Percentiles rank a stretch among this genome's conserved stretches.
phyloP scores from a whole-genome alignment of 2,888 invertebrate genomes.

The Imbricaverruca yamaguchii region DNA sequence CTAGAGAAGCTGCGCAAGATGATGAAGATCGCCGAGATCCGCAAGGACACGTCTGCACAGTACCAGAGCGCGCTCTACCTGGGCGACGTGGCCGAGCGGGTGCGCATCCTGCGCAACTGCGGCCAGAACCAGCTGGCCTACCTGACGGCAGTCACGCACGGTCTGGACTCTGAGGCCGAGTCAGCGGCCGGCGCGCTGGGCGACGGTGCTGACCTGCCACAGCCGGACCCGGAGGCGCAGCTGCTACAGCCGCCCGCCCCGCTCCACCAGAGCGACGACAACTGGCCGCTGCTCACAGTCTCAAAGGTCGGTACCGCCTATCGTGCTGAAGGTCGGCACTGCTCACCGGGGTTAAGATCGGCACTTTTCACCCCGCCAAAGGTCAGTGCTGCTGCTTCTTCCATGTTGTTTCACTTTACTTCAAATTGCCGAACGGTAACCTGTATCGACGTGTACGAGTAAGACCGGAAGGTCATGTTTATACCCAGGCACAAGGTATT shows the following conservation, averaged over 20 bases:
- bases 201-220: conserved; percentile 56
- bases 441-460: no score
- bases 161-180: conserved; percentile 66
- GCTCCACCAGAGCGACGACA: conserved; percentile 79
- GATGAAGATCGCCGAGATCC: conserved; percentile 98
- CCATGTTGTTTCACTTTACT: conserved; percentile 27
- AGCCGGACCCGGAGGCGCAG: conserved; percentile 63
- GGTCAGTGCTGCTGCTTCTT: conserved; percentile 35
- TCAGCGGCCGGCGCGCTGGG: conserved; percentile 59
- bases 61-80: conserved; percentile 89
- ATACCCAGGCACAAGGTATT: no score
- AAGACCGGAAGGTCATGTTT: no score
- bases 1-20: conserved; percentile 94
- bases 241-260: conserved; percentile 83
- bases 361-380: conserved; percentile 24
- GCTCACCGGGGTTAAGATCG: conserved; percentile 34
- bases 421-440: no score
- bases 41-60: conserved; percentile 93
- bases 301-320: conserved; percentile 56
- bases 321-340: conserved; percentile 26
- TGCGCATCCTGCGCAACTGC: conserved; percentile 62
- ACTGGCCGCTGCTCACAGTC: conserved; percentile 94
- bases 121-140: conserved; percentile 63
- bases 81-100: conserved; percentile 84
- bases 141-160: conserved; percentile 88